phyloP scores from a whole-genome alignment of 2,113 vertebrate genomes.

The rabbit (Oryctolagus cuniculus) region DNA sequence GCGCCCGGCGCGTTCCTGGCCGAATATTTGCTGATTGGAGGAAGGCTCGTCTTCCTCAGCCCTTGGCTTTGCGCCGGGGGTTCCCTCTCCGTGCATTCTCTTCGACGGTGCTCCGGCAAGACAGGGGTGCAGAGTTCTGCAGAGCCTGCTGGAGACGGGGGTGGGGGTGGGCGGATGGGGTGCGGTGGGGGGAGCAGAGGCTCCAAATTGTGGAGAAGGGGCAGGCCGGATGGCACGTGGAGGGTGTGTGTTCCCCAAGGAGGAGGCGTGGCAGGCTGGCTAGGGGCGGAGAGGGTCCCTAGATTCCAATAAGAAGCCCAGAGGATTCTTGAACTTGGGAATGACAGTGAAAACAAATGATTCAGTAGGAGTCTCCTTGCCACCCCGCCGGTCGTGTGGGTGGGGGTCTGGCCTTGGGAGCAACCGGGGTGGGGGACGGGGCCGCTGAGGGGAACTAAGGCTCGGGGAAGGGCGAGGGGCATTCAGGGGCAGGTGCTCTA shows the following conservation, averaged over 20 bases:
- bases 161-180: too few relatives aligned
- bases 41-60: neutral
- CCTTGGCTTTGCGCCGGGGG: neutral
- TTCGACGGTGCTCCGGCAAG: neutral
- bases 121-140: neutral
- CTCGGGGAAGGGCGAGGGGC: neutral
- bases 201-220: neutral
- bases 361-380: constrained; percentile 72
- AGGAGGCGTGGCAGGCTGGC: neutral
- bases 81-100: neutral
- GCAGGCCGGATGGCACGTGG: neutral
- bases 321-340: constrained; percentile 37
- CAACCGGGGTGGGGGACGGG: neutral
- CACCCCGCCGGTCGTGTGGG: constrained; percentile 48
- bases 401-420: constrained; percentile 28
- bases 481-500: neutral
- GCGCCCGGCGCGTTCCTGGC: neutral
- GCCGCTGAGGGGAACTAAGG: neutral
- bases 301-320: neutral
- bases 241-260: neutral
- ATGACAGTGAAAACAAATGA: constrained; percentile 58
- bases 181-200: neutral
- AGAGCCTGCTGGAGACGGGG: neutral
- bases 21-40: neutral
- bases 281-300: neutral